A percentile compares a stretch with the other conserved stretches of the same genome.
Evolutionary conservation across 1,140 invertebrate species (phyloP).

Genomic region (Zaprionus inermis): DNA sequence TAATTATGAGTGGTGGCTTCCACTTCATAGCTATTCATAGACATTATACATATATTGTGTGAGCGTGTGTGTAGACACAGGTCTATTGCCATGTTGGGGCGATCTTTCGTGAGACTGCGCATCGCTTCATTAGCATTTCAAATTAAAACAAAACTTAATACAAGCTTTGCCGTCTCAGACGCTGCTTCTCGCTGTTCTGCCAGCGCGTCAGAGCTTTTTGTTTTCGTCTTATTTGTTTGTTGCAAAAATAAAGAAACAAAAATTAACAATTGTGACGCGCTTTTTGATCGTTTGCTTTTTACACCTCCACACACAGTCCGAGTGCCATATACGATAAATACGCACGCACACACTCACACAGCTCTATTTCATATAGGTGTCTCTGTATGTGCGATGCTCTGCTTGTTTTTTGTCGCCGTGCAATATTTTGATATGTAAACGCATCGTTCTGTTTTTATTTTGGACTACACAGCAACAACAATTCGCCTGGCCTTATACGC

Average conservation of each 20-base stretch:
- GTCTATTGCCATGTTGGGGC: constrained; percentile 9
- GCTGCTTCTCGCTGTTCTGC: constrained; percentile 32
- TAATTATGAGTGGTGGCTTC: constrained; percentile 43
- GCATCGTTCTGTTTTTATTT: constrained; percentile 44
- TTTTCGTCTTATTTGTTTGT: constrained; percentile 29
- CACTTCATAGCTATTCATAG: constrained; percentile 1
- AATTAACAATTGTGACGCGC: constrained; percentile 43
- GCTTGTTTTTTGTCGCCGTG: constrained; percentile 43
- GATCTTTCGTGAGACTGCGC: constrained; percentile 27
- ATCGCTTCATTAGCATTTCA: constrained; percentile 69
- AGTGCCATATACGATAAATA: constrained; percentile 43
- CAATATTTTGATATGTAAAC: constrained; percentile 62
- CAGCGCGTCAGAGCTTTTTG: constrained; percentile 50
- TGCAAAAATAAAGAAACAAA: constrained; percentile 16
- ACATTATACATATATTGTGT: neutral
- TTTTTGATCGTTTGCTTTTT: constrained; percentile 53
- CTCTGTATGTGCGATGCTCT: constrained; percentile 41
- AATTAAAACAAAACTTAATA: constrained; percentile 59
- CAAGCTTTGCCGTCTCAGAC: constrained; percentile 27
- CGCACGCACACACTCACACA: neutral
- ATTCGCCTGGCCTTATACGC: constrained; percentile 48
- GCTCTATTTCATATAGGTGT: constrained; percentile 14
- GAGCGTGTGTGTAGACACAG: neutral
- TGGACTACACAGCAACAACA: constrained; percentile 27
- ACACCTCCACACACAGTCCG: constrained; percentile 62